Base-by-base conservation (phyloP, 2,888 invertebrate species). In the Agrochola litura region DNA sequence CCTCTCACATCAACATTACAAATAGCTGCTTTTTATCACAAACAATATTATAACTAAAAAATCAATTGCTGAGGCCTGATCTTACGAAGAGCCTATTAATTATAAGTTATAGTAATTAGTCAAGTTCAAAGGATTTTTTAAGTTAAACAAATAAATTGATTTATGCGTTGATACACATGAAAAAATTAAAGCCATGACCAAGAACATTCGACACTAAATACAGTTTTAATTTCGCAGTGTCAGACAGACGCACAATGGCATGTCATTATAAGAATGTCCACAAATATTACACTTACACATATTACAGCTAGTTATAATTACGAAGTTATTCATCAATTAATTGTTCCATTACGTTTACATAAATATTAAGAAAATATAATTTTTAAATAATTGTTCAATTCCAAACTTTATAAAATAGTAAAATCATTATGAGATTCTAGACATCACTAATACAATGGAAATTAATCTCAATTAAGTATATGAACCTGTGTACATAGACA, bases 311-410 rank as follows among this genome's bases (percentile, higher is more conserved):
- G 80, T 82, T 84, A 79, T 80, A 63, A 81, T 85, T 89, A 92
- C 88, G 83, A 91, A 85, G 84, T 85, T 83, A 87, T 84, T 86
- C 81, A 89, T 83, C 86, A 89, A 91, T 90, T 88, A 92, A 88
- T 87, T 80, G 76, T 87, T 81, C 89, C 89, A 81, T 91, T 89
- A 88, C 86, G 83, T 86, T 91, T 90, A 92, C 90, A 93, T 94
- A 95, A 92, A 94, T 90, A 90, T 93, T 95, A 95, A 92, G 92
- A 96, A 96, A 96, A 96, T 95, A 96, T 94, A 81, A 92, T 91
- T 90, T 91, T 91, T 90, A 93, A 94, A 93, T 91, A 90, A 93
- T 90, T 86, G 30, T 89, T 96, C 96, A 96, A 96, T 96, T 96
- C 96, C 96, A 92, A 93, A 86, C 73, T 87, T 80, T 85, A 89